These are phyloP conservation scores for Okapia johnstoni DNA, from an alignment of 2,113 vertebrate species.

Conservation along the genomic window DNA sequence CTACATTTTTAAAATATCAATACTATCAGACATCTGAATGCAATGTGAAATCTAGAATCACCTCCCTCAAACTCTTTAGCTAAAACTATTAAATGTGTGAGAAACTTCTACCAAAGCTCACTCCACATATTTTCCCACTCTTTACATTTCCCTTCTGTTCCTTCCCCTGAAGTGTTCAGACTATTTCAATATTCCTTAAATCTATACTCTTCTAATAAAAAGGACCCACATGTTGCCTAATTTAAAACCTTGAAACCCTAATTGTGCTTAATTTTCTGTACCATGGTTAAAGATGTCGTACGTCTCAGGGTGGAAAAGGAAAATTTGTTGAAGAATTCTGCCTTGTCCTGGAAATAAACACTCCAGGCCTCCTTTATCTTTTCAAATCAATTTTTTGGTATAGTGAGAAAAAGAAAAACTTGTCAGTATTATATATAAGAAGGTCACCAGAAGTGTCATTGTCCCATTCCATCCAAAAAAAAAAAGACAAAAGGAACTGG, in stretches of 20 bases:
- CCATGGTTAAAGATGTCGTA: background rate
- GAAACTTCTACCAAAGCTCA: background rate
- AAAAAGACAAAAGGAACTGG: background rate
- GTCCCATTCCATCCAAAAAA: background rate
- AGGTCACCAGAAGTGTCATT: background rate
- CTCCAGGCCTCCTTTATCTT: background rate
- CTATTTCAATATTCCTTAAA: background rate
- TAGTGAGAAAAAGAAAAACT: background rate
- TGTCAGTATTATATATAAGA: background rate
- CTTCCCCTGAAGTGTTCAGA: background rate
- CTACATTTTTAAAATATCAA: background rate
- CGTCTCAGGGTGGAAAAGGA: background rate
- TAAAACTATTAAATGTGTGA: background rate
- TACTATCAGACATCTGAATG: background rate
- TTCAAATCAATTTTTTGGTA: background rate
- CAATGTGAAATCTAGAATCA: background rate
- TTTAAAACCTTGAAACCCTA: background rate
- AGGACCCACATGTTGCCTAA: background rate
- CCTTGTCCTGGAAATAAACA: background rate
- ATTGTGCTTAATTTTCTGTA: background rate
- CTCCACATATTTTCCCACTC: background rate
- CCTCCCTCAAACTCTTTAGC: background rate
- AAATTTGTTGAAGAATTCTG: background rate
- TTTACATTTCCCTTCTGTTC: background rate
- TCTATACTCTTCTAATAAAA: background rate